Conservation (phyloP, 2,113 vertebrate genomes). For the Guaruba guarouba region DNA sequence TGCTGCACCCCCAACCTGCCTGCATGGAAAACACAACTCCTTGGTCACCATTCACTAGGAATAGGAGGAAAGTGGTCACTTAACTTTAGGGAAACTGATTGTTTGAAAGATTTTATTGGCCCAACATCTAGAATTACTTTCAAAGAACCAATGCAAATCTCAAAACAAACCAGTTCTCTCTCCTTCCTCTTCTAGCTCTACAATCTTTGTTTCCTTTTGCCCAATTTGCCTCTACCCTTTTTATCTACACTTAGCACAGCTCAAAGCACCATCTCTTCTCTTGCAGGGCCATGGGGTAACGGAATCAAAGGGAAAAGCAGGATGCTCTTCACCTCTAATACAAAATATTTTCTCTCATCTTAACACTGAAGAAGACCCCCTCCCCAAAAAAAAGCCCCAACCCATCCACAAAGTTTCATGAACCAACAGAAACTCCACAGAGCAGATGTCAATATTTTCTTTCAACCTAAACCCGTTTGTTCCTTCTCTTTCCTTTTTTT, state of each 20-base stretch:
- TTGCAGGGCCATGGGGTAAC: not conserved
- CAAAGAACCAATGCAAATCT: not conserved
- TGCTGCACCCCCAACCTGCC: not conserved
- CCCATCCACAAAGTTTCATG: not conserved
- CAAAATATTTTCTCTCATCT: not conserved
- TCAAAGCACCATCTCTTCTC: not conserved
- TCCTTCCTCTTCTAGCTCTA: not conserved
- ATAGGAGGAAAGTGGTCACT: rapidly evolving
- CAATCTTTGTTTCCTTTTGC: not conserved
- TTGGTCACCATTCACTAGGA: not conserved
- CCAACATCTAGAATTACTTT: not conserved
- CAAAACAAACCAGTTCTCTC: not conserved
- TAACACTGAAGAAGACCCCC: not conserved
- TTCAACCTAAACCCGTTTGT: not conserved
- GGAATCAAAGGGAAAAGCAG: not conserved
- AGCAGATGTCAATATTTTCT: not conserved
- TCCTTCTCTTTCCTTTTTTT: not conserved
- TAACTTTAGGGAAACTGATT: not conserved
- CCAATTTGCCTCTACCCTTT: not conserved
- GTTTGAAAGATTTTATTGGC: not conserved
- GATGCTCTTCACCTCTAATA: not conserved
- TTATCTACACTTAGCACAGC: not conserved
- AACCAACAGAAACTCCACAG: not conserved
- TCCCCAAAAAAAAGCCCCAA: not conserved
- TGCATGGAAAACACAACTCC: not conserved